These are phyloP conservation scores for Orchestia grillus DNA, from an alignment of 1,140 invertebrate genomes.

Conservation along the genomic window DNA sequence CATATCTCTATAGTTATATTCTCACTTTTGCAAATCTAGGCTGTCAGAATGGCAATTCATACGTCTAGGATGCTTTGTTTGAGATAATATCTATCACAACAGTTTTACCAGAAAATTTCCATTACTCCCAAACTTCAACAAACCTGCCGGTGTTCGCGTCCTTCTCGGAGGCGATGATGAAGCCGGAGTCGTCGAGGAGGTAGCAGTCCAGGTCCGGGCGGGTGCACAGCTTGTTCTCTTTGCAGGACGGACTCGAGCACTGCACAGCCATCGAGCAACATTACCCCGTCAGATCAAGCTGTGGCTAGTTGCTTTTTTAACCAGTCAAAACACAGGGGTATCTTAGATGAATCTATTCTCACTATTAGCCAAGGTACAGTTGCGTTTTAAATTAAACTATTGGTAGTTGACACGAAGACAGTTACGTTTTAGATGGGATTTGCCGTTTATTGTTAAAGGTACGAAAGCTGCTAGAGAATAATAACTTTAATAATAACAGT, in stretches of 20 bases:
- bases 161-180: slow-evolving; percentile 91
- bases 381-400: too few species aligned
- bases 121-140: background rate
- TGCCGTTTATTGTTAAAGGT: background rate
- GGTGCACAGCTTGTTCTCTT: slow-evolving; percentile 79
- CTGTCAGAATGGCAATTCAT: too few species aligned
- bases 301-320: background rate
- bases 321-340: too few species aligned
- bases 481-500: background rate
- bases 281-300: background rate
- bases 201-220: slow-evolving; percentile 91
- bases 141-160: slow-evolving; percentile 82
- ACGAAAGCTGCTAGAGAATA: background rate
- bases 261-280: background rate
- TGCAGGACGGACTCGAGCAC: slow-evolving; percentile 62
- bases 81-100: too few species aligned
- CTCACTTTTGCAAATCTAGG: too few species aligned
- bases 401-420: too few species aligned
- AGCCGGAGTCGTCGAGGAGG: slow-evolving; percentile 92
- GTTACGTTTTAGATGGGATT: background rate
- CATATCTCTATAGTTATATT: too few species aligned
- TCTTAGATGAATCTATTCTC: too few species aligned
- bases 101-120: too few species aligned
- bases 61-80: too few species aligned
- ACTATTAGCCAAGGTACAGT: too few species aligned